Evolutionary conservation across 2,888 invertebrate genomes (phyloP).

Genomic region (Cylindroiulus punctatus): DNA sequence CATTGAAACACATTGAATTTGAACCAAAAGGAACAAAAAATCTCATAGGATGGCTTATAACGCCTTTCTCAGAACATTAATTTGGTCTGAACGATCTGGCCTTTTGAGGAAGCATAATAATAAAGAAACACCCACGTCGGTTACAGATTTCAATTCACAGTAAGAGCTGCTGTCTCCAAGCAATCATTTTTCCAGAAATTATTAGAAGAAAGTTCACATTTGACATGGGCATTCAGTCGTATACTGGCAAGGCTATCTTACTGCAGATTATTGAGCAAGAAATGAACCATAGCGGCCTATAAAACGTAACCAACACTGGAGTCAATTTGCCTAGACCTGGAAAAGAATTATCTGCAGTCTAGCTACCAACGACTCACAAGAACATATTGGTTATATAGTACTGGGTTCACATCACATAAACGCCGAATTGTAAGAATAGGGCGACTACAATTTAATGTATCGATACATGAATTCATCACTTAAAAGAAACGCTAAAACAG

Average conservation of each 20-base stretch:
- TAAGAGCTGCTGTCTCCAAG: not conserved
- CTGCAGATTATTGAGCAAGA: conserved; percentile 24
- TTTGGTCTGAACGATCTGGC: not conserved
- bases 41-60: not conserved
- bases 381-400: no score
- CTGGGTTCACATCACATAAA: no score
- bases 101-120: not conserved
- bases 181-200: not conserved
- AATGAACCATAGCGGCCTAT: not conserved
- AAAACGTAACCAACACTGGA: no score
- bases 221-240: not conserved
- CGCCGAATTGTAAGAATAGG: no score
- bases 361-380: no score
- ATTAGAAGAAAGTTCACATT: not conserved
- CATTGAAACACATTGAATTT: not conserved
- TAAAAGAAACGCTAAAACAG: no score
- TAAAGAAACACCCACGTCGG: not conserved
- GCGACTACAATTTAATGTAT: no score
- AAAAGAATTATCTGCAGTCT: no score
- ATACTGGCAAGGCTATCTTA: not conserved
- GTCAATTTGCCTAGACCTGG: no score
- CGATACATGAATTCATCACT: no score
- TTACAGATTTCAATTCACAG: not conserved
- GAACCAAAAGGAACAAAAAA: not conserved
- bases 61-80: not conserved